Conservation (phyloP, 2,888 invertebrate genomes). For the Eretmocerus hayati region DNA sequence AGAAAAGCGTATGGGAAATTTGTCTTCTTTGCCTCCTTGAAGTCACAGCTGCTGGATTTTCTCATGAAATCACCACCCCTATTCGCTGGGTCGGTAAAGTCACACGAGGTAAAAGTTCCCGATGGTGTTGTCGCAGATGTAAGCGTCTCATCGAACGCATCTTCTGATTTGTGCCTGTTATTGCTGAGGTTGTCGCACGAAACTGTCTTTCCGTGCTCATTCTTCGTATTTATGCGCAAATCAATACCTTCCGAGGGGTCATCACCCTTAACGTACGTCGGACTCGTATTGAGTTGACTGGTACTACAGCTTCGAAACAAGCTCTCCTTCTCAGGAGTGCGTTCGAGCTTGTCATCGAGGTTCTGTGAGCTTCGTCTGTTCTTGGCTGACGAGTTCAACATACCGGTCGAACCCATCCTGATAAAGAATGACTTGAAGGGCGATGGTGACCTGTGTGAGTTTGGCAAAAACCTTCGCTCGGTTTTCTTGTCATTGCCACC, state of each 20-base stretch:
- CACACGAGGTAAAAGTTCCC: constrained; percentile 33
- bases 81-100: constrained; percentile 32
- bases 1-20: constrained; percentile 73
- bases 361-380: constrained; percentile 37
- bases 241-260: constrained; percentile 75
- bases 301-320: constrained; percentile 73
- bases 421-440: constrained; percentile 67
- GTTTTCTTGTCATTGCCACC: constrained; percentile 27
- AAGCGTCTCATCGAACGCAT: constrained; percentile 23
- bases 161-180: constrained; percentile 21
- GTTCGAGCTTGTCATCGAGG: constrained; percentile 20
- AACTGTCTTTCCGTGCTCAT: constrained; percentile 36
- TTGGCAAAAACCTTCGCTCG: constrained; percentile 38
- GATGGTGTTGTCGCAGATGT: constrained; percentile 13
- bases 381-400: constrained; percentile 53
- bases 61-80: constrained; percentile 31
- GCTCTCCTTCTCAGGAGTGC: constrained; percentile 45
- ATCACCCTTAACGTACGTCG: constrained; percentile 65
- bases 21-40: constrained; percentile 51
- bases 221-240: constrained; percentile 47
- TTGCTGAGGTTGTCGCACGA: constrained; percentile 41
- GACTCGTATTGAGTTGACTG: constrained; percentile 61
- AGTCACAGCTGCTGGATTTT: constrained; percentile 42
- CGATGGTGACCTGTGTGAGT: constrained; percentile 55
- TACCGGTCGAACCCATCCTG: constrained; percentile 70